Evolutionary conservation across 2,113 vertebrate species (phyloP), one percentile per base, ranked within the genome.

Genomic region (Madoqua kirkii): DNA sequence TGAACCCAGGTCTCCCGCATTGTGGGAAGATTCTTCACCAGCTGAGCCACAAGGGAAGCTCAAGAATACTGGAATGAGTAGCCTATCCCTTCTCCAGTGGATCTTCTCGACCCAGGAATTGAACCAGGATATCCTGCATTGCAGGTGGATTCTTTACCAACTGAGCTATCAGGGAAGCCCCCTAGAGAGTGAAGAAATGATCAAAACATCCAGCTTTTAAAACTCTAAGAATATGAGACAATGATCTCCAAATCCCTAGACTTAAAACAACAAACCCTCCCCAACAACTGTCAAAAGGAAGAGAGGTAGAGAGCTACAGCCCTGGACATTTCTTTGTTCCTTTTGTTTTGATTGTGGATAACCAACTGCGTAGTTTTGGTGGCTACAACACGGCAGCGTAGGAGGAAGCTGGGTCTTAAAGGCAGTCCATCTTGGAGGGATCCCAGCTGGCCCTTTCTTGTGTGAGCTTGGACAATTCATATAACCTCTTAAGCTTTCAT

Each of bases 351-450:
- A n/a, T 27, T 27, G 19, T 6, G 8, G 60, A 55, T 7, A 14
- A n/a, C 50, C 55, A 83, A 2, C 17, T 40, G 71, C 71, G 1
- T 27, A 0, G 21, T 54, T 78, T 84, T 8, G 45, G 74, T 27
- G 59, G 64, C 50, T n/a, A 33, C 7, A 1, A 9, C 1, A 0
- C 3, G 5, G 62, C 12, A 8, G 10, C 4, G 45, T 11, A 60
- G 48, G n/a, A 92, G 23, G 85, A 84, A n/a, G 36, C 14, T 43
- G n/a, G 74, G 43, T 86, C 27, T 36, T 5, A 11, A 71, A 87
- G 52, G 52, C 2, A 5, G 57, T 13, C 29, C 25, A 0, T 33
- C 7, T 40, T 21, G 48, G 33, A 81, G 27, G 50, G 9, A 13
- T 29, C 45, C 83, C 33, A 29, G 50, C 8, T 4, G 31, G 57